These are phyloP conservation scores for Candoia aspera DNA, from an alignment of 2,113 vertebrate genomes.

Conservation along the genomic window DNA sequence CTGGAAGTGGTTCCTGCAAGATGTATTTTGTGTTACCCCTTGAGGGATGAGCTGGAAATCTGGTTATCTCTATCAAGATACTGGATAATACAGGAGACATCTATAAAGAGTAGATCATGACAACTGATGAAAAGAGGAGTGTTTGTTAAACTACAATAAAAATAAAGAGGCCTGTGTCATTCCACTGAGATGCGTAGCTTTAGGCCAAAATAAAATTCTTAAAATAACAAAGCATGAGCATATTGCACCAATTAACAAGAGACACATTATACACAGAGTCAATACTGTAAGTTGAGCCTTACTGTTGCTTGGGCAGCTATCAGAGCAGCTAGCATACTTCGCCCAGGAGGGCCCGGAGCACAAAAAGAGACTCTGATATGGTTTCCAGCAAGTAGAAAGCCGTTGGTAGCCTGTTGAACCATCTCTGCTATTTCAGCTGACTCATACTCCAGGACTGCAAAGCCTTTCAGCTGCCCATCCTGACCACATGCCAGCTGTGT, in stretches of 20 bases:
- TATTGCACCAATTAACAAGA: neutral
- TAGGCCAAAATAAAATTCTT: neutral
- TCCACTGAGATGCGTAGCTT: neutral
- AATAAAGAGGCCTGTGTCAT: neutral
- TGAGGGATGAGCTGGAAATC: neutral
- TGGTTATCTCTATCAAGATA: neutral
- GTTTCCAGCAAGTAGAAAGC: constrained; percentile 76
- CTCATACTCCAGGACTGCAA: constrained; percentile 86
- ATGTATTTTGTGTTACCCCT: neutral
- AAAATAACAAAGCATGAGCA: neutral
- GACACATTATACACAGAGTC: neutral
- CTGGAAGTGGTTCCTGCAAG: neutral
- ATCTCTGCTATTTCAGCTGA: constrained; percentile 81
- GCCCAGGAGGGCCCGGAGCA: constrained; percentile 88
- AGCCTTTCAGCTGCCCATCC: constrained; percentile 88
- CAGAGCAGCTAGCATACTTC: constrained; percentile 91
- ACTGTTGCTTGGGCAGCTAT: constrained; percentile 93
- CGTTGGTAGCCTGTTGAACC: constrained; percentile 77
- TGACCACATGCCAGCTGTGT: constrained; percentile 88
- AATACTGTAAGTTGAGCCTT: constrained; percentile 15
- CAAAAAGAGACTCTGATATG: constrained; percentile 89
- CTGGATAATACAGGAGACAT: neutral
- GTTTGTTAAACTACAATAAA: neutral
- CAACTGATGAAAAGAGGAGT: neutral
- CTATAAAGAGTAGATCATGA: neutral